Conservation (phyloP, 2,113 vertebrate species). For the Carassius carassius region DNA sequence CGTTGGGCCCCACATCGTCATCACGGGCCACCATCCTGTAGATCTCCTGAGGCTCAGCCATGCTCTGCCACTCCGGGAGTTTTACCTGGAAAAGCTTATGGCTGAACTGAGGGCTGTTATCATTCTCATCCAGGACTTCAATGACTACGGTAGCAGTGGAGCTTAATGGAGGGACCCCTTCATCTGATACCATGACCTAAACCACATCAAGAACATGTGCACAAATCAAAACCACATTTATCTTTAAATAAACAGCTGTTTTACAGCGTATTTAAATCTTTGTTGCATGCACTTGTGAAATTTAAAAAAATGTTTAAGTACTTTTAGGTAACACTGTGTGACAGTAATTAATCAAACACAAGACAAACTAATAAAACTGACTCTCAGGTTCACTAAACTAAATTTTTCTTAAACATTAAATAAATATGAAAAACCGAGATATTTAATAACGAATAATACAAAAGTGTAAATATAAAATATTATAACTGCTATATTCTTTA, state of each 20-base stretch:
- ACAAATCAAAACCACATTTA: not conserved
- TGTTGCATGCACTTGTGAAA: not conserved
- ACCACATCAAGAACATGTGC: not conserved
- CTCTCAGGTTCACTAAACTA: not conserved
- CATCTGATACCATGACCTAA: slow-evolving; percentile 90
- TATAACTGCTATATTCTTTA: not conserved
- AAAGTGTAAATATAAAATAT: not conserved
- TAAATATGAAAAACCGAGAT: not conserved
- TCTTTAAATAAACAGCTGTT: not conserved
- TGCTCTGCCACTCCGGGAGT: slow-evolving; percentile 74
- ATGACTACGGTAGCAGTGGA: slow-evolving; percentile 90
- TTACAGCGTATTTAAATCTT: not conserved
- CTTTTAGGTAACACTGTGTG: too few relatives aligned
- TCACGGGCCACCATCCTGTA: slow-evolving; percentile 88
- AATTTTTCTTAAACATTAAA: not conserved
- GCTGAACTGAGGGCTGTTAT: slow-evolving; percentile 86
- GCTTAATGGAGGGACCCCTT: slow-evolving; percentile 81
- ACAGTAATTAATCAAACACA: too few relatives aligned
- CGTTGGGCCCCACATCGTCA: slow-evolving; percentile 83
- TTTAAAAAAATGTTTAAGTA: not conserved
- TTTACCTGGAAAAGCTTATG: slow-evolving; percentile 89
- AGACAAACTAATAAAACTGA: not conserved
- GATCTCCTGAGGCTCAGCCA: slow-evolving; percentile 60
- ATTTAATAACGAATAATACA: not conserved
- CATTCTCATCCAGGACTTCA: slow-evolving; percentile 85